These are phyloP conservation scores for Melitaea cinxia DNA, from an alignment of 1,140 invertebrate genomes.

Conservation along the genomic window DNA sequence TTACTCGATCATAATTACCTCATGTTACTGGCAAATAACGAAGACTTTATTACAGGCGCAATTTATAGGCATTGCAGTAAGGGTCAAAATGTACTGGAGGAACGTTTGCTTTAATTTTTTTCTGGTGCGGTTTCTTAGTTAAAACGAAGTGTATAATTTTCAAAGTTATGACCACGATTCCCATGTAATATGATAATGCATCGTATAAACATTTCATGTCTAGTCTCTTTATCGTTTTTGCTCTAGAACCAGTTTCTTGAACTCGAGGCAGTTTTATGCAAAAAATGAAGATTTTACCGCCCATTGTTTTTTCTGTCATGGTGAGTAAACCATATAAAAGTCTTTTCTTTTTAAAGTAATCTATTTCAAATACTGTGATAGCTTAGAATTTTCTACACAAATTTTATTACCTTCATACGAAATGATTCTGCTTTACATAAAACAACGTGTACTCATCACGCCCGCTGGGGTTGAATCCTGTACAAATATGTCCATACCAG, in stretches of 20 bases:
- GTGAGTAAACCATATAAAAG: constrained; percentile 10
- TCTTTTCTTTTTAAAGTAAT: constrained; percentile 26
- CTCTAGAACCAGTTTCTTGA: constrained; percentile 65
- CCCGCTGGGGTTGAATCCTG: constrained; percentile 23
- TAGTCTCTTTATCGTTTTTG: constrained; percentile 74
- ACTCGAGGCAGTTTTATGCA: constrained; percentile 56
- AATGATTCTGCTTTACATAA: constrained; percentile 25
- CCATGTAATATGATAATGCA: constrained; percentile 80
- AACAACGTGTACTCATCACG: constrained; percentile 30
- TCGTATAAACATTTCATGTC: constrained; percentile 79
- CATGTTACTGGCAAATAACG: constrained; percentile 14
- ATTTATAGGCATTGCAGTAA: constrained; percentile 25
- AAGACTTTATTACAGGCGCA: constrained; percentile 8
- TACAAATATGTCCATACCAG: constrained; percentile 37
- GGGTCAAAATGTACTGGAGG: constrained; percentile 11
- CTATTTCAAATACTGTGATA: constrained; percentile 12
- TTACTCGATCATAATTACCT: constrained; percentile 30
- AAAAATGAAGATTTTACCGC: constrained; percentile 52
- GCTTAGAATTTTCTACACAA: not conserved
- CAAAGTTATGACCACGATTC: constrained; percentile 77
- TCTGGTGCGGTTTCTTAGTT: constrained; percentile 58
- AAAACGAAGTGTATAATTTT: constrained; percentile 77
- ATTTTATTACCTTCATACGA: constrained; percentile 36
- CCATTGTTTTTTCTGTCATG: constrained; percentile 31
- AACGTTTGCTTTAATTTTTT: constrained; percentile 46